Evolutionary conservation across 2,888 invertebrate species (phyloP), one percentile per base, ranked within the genome.

Genomic region (Microchrysa polita): DNA sequence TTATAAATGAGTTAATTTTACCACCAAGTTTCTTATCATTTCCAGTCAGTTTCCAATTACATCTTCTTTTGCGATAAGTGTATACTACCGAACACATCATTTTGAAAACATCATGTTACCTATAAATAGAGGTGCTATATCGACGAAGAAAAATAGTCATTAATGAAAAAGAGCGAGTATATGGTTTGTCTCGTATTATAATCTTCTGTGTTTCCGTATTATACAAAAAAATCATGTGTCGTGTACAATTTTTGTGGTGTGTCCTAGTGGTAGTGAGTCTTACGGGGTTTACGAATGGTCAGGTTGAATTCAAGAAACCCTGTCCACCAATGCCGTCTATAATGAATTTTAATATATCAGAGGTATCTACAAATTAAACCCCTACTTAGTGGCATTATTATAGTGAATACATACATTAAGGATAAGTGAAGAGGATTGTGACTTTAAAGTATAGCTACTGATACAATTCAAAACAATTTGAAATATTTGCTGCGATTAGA

Each of bases 131-230:
- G 65, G 65, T 65, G 48, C 2, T 12, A 65, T 48, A 12, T 44
- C 65, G 65, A 44, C 65, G 22, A 65, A 65, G 48, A 65, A 65
- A 44, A 65, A 65, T 65, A 65, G 65, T 65, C 44, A 65, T 65
- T 23, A 44, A 1, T 48, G 61, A 34, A 22, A 12, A 48, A 48
- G 12, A n/a, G 48, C 12, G 48, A 48, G 48, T 48, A n/a, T n/a
- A n/a, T n/a, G n/a, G n/a, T n/a, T n/a, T n/a, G n/a, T n/a, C n/a
- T n/a, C n/a, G n/a, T n/a, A n/a, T n/a, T n/a, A n/a, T n/a, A n/a
- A n/a, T n/a, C n/a, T n/a, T n/a, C n/a, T n/a, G n/a, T n/a, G n/a
- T n/a, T n/a, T n/a, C n/a, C n/a, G n/a, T n/a, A n/a, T n/a, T n/a
- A n/a, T n/a, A n/a, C n/a, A 48, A 5, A 48, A 48, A 48, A 55